A percentile compares a stretch with the other conserved stretches of the same genome.
Conservation (phyloP, 2,888 invertebrate genomes). For the Idaea biselata region DNA sequence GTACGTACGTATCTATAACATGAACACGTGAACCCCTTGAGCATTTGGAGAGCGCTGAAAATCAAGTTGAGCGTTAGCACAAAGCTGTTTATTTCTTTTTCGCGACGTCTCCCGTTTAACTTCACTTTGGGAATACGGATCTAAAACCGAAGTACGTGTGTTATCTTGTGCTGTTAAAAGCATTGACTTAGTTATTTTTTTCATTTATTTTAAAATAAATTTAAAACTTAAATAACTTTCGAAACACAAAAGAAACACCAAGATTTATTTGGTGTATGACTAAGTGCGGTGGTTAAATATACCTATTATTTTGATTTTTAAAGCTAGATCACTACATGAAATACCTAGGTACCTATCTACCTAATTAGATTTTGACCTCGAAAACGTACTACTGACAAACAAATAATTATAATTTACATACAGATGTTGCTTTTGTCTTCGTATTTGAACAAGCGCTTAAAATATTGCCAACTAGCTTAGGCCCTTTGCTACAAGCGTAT, state of each 20-base stretch:
- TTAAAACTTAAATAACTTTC: no score
- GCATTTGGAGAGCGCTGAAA: slow-evolving; percentile 37
- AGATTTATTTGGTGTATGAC: no score
- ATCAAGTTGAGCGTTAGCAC: slow-evolving; percentile 41
- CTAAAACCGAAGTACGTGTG: slow-evolving; percentile 24
- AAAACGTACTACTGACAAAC: no score
- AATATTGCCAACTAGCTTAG: slow-evolving; percentile 32
- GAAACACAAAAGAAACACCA: no score
- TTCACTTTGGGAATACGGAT: slow-evolving; percentile 30
- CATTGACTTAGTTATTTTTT: background rate
- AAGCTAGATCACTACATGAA: background rate
- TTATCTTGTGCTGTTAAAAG: slow-evolving; percentile 7
- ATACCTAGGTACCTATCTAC: no score
- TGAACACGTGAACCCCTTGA: slow-evolving; percentile 28
- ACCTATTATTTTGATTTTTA: background rate
- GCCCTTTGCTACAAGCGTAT: no score
- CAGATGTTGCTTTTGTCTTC: background rate
- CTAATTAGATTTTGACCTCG: no score
- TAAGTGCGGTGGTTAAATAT: no score
- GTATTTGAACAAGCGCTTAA: slow-evolving; percentile 7
- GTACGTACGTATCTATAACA: slow-evolving; percentile 17
- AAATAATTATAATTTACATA: background rate
- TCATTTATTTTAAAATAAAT: no score
- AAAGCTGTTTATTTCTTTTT: slow-evolving; percentile 46
- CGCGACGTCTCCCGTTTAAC: slow-evolving; percentile 33